phyloP scores from a whole-genome alignment of 2,797 vertebrate genomes.

The Pangasius djambal region DNA sequence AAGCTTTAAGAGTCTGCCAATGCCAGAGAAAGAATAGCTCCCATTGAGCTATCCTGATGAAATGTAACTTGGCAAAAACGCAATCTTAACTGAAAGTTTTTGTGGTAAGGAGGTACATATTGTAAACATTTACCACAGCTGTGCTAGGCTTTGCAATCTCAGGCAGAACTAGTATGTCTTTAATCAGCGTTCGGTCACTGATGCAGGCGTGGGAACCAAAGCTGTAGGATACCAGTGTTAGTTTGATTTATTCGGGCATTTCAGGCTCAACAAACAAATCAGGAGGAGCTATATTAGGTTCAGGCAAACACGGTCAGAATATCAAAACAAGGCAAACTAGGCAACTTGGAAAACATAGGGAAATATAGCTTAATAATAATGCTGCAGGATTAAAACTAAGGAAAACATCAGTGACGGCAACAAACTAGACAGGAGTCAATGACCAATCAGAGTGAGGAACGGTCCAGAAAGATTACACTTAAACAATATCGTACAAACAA shows the following conservation, averaged over 20 bases:
- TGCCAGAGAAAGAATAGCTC: not conserved
- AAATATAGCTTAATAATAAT: slow-evolving; percentile 4
- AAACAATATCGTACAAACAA: not conserved
- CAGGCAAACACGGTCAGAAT: not conserved
- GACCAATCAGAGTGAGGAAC: not conserved
- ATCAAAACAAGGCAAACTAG: not conserved
- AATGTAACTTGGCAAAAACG: not conserved
- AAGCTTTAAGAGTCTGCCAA: not conserved
- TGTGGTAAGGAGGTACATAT: not conserved
- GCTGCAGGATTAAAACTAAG: not conserved
- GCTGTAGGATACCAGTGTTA: not conserved
- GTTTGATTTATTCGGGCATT: not conserved
- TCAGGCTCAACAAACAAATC: not conserved
- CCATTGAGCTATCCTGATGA: not conserved
- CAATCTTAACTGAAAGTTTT: not conserved
- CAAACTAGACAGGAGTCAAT: not conserved
- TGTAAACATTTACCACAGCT: not conserved
- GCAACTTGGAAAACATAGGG: not conserved
- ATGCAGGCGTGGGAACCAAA: not conserved
- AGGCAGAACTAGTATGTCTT: not conserved
- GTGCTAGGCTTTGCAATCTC: not conserved
- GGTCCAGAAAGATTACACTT: not conserved
- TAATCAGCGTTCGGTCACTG: not conserved
- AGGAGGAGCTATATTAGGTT: not conserved
- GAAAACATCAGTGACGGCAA: not conserved